Percentiles rank a stretch among this genome's conserved stretches.
These are phyloP conservation scores for Stegana nigrithorax DNA, from an alignment of 2,888 invertebrate species.

Conservation along the genomic window DNA sequence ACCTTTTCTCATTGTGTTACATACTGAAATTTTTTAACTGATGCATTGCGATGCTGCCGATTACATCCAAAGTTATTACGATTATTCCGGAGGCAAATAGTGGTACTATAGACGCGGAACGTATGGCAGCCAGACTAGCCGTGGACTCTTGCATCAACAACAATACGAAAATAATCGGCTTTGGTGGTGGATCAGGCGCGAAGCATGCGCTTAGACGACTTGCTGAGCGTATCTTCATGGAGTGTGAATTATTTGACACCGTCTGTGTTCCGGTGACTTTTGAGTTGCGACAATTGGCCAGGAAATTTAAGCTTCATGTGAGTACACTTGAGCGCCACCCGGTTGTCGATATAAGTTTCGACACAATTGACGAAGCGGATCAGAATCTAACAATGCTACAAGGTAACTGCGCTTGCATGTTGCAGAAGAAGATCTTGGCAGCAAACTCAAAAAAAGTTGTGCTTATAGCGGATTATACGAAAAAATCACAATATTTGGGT, in stretches of 20 bases:
- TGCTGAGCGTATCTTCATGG: neutral
- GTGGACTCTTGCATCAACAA: neutral
- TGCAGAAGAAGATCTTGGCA: conserved; percentile 99
- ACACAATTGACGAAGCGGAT: conserved; percentile 80
- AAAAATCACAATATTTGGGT: conserved; percentile 85
- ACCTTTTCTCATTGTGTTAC: too few relatives aligned
- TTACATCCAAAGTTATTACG: too few relatives aligned
- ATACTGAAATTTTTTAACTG: too few relatives aligned
- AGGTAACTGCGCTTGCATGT: conserved; percentile 94
- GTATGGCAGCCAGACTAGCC: neutral
- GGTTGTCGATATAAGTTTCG: neutral
- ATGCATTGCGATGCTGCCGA: too few relatives aligned
- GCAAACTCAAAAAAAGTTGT: conserved; percentile 87
- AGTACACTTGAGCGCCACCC: neutral
- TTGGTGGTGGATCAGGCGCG: neutral
- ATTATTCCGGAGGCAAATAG: too few relatives aligned
- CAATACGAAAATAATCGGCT: neutral
- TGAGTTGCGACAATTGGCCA: neutral
- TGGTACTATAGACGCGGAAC: too few relatives aligned
- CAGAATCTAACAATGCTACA: conserved; percentile 88
- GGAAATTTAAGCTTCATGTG: neutral
- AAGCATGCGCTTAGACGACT: neutral
- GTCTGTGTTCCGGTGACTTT: neutral
- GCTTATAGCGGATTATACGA: conserved; percentile 94
- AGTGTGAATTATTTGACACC: neutral